A percentile compares a stretch with the other conserved stretches of the same genome.
These are phyloP conservation scores for Sabatieria punctata DNA, from an alignment of 2,888 invertebrate genomes.

Conservation along the genomic window DNA sequence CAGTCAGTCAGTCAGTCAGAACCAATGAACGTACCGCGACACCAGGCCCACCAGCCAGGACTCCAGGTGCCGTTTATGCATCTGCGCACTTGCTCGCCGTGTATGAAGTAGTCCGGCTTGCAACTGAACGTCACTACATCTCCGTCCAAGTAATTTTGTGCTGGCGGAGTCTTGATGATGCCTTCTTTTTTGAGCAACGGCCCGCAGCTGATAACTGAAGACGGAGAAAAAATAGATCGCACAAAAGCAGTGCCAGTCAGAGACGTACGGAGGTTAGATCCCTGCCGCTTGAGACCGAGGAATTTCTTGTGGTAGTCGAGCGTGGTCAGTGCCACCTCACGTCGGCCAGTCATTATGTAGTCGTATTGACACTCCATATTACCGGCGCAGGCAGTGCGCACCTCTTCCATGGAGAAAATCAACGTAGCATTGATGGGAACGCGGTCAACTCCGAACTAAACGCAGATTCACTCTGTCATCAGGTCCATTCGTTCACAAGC, in stretches of 20 bases:
- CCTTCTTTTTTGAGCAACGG: constrained; percentile 19
- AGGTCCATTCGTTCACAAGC: background rate
- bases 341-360: constrained; percentile 17
- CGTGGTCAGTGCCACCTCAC: constrained; percentile 13
- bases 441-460: constrained; percentile 15
- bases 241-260: background rate
- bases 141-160: constrained; percentile 20
- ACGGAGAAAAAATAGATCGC: background rate
- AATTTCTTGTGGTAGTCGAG: constrained; percentile 10
- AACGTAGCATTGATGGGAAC: constrained; percentile 18
- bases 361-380: constrained; percentile 19
- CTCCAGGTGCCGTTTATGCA: constrained; percentile 21
- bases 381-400: constrained; percentile 13
- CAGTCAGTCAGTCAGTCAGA: no score
- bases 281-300: constrained; percentile 13
- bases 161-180: constrained; percentile 18
- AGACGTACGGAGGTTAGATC: no score
- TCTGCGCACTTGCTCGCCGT: constrained; percentile 17
- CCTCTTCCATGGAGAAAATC: constrained; percentile 19
- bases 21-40: constrained; percentile 11
- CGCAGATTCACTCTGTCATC: background rate
- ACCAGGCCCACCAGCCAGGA: constrained; percentile 23
- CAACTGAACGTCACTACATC: constrained; percentile 18
- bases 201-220: constrained; percentile 20
- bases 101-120: constrained; percentile 21